A percentile compares a stretch with the other conserved stretches of the same genome.
These are phyloP conservation scores for Lasioglossum malachurum DNA, from an alignment of 2,888 invertebrate genomes.

Conservation along the genomic window DNA sequence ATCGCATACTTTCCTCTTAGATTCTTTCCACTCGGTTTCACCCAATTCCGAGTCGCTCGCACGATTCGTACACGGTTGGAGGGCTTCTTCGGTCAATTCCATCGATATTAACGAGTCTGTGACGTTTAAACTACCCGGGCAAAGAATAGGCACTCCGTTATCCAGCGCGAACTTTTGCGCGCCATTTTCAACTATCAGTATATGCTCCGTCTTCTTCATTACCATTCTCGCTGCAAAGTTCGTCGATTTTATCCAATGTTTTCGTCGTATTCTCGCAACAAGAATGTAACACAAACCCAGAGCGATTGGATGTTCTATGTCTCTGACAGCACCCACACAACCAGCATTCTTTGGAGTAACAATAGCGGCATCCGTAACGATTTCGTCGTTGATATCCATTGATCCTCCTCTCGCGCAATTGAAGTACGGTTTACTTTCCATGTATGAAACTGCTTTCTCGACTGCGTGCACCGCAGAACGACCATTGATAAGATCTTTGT, in stretches of 20 bases:
- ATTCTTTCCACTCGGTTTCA: background rate
- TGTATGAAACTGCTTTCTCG: constrained; percentile 68
- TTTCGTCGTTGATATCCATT: constrained; percentile 52
- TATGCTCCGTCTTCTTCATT: constrained; percentile 69
- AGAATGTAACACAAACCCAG: constrained; percentile 56
- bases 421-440: constrained; percentile 68
- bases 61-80: background rate
- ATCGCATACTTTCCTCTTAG: constrained; percentile 7
- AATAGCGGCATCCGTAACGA: constrained; percentile 71
- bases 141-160: constrained; percentile 56
- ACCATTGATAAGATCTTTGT: constrained; percentile 68
- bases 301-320: constrained; percentile 72
- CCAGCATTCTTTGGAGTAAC: constrained; percentile 69
- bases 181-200: constrained; percentile 73
- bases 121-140: constrained; percentile 42
- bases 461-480: constrained; percentile 66
- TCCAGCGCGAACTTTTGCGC: constrained; percentile 66
- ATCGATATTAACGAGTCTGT: constrained; percentile 31
- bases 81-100: background rate
- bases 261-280: background rate
- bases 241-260: background rate
- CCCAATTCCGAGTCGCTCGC: background rate
- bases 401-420: constrained; percentile 64
- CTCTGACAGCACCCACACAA: constrained; percentile 70
- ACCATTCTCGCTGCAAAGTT: constrained; percentile 68